Conservation (phyloP, 2,113 vertebrate species). For the Phainopepla nitens region DNA sequence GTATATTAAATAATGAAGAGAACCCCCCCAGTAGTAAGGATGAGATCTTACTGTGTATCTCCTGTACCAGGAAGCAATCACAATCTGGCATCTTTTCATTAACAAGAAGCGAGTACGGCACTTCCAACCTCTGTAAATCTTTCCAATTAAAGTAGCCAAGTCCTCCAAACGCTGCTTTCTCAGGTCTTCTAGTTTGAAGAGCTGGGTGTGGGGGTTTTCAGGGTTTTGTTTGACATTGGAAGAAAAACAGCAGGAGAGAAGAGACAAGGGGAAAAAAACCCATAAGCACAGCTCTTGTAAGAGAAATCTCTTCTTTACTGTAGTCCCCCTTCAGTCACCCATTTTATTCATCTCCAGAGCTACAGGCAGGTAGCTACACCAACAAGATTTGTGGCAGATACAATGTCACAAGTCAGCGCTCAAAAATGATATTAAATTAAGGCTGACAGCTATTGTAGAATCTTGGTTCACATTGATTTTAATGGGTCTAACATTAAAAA, state of each 20-base stretch:
- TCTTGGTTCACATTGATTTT: not conserved
- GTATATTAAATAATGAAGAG: not conserved
- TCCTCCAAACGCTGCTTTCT: constrained; percentile 88
- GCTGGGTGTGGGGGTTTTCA: constrained; percentile 60
- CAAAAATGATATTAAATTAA: not conserved
- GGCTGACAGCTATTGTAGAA: not conserved
- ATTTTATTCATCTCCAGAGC: not conserved
- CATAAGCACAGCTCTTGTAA: not conserved
- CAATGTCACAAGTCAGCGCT: not conserved
- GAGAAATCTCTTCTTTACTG: not conserved
- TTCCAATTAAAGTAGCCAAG: constrained; percentile 92
- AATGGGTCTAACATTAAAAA: not conserved
- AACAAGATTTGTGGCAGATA: not conserved
- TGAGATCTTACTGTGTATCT: constrained; percentile 83
- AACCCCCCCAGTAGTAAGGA: not conserved
- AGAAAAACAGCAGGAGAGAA: not conserved
- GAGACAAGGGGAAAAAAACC: not conserved
- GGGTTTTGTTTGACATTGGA: not conserved
- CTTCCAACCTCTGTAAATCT: constrained; percentile 96
- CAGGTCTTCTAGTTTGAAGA: constrained; percentile 91
- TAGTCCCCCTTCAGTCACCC: not conserved
- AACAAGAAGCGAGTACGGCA: constrained; percentile 87
- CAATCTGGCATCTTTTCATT: constrained; percentile 90
- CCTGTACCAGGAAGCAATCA: constrained; percentile 90
- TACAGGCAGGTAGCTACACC: not conserved